Conservation (phyloP, 2,113 vertebrate species). For the Mormyrus iriodes region DNA sequence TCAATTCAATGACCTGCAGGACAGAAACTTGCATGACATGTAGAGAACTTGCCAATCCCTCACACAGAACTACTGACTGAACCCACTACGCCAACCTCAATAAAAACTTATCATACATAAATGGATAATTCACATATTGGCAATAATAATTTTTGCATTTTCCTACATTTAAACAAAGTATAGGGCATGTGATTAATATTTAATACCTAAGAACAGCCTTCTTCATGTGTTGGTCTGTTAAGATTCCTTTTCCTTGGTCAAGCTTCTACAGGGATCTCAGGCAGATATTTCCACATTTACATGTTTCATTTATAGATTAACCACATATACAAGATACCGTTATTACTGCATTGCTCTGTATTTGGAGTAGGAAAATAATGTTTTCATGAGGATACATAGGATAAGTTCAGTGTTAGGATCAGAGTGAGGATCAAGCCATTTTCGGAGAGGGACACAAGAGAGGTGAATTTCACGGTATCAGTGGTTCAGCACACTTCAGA, state of each 20-base stretch:
- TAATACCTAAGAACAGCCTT: not conserved
- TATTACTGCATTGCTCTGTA: slow-evolving; percentile 1
- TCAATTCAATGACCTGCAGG: not conserved
- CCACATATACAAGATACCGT: not conserved
- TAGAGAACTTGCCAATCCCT: not conserved
- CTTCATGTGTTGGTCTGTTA: not conserved
- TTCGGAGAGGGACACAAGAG: not conserved
- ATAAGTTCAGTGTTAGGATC: not conserved
- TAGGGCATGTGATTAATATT: not conserved
- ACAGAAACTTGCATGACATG: not conserved
- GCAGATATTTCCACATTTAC: not conserved
- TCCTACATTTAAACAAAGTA: not conserved
- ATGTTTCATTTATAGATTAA: not conserved
- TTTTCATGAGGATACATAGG: slow-evolving; percentile 14
- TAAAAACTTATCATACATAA: not conserved
- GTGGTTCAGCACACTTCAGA: not conserved
- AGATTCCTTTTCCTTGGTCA: not conserved
- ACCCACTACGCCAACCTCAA: not conserved
- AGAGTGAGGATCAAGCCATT: not conserved
- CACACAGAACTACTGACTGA: not conserved
- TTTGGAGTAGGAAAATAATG: not conserved
- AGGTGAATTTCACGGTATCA: not conserved
- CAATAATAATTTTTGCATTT: not conserved
- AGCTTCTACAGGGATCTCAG: not conserved
- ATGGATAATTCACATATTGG: not conserved